Base-by-base conservation (phyloP, 2,113 vertebrate genomes). In the Cyanocitta stelleri region DNA sequence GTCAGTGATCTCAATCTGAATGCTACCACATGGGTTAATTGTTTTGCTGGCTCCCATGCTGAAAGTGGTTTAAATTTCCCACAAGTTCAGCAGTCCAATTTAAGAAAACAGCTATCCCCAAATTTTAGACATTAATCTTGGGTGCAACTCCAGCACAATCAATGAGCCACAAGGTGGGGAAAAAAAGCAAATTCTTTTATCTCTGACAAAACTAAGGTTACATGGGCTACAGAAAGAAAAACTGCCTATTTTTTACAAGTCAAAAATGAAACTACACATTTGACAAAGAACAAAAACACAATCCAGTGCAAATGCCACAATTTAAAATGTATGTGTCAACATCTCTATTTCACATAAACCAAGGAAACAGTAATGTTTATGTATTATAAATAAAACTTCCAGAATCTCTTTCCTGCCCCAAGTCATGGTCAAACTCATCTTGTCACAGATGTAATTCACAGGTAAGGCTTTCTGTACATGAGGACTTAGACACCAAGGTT, bases 1-100 rank as follows among this genome's bases (percentile, higher is more conserved):
- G 63, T 72, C 93, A 96, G 77, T 52, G 82, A 96, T 87, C 88
- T 94, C 94, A 80, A 87, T 52, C 69, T 94, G 93, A 97, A 75
- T 29, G 20, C 79, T 95, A 77, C 94, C 93, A 95, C 39, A 78
- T 94, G 94, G 79, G 59, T 96, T 95, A 85, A 93, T 32, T 83
- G 87, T 49, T 83, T 74, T 78, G 67, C 69, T 96, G 95, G 33
- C 59, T 95, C 29, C 13, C 66, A 74, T 3, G 2, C 21, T 69
- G 44, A 72, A 91, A 90, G 73, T 21, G 73, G 54, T 89, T 95
- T 93, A 85, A 74, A 20, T 95, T 96, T 94, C 87, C 76, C 87
- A 95, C 72, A 77, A 95, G 55, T 71, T 93, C 76, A 88, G 56
- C 41, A 32, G 63, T 91, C 59, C 71, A 75, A 55, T 85, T 83